These are phyloP conservation scores for Strix aluco DNA, from an alignment of 2,113 vertebrate species.

Conservation along the genomic window DNA sequence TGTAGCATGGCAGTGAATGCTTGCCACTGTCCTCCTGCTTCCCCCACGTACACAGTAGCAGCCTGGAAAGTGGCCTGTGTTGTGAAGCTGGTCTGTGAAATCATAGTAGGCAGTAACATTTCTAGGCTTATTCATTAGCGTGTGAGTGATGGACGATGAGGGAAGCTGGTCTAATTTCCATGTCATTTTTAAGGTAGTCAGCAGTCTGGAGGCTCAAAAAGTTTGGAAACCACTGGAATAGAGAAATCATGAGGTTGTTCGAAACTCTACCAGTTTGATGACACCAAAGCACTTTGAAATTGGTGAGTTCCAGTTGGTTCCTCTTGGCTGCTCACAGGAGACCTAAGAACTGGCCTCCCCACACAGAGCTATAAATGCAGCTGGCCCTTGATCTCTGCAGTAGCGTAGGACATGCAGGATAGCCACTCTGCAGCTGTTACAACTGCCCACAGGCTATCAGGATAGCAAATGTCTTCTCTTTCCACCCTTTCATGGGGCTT, in stretches of 20 bases:
- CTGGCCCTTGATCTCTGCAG: neutral
- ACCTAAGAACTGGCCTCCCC: neutral
- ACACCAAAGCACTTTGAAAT: neutral
- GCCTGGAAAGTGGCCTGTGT: neutral
- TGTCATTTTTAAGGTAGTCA: neutral
- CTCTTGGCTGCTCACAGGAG: neutral
- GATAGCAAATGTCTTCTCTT: neutral
- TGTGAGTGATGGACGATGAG: neutral
- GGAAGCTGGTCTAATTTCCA: neutral
- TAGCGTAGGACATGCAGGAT: neutral
- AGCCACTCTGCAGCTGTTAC: slow-evolving; percentile 16
- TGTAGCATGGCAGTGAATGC: neutral
- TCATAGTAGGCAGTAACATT: neutral
- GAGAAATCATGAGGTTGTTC: neutral
- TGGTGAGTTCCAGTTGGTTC: neutral
- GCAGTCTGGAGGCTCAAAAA: neutral
- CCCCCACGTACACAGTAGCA: neutral
- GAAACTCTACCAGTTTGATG: neutral
- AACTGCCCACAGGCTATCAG: slow-evolving; percentile 8
- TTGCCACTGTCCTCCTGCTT: neutral
- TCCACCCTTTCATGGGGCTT: neutral
- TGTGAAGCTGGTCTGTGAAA: neutral
- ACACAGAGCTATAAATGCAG: neutral
- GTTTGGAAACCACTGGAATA: neutral
- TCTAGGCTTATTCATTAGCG: neutral